These are phyloP conservation scores for Cephus pulcher DNA, from an alignment of 2,888 invertebrate species.

Conservation along the genomic window DNA sequence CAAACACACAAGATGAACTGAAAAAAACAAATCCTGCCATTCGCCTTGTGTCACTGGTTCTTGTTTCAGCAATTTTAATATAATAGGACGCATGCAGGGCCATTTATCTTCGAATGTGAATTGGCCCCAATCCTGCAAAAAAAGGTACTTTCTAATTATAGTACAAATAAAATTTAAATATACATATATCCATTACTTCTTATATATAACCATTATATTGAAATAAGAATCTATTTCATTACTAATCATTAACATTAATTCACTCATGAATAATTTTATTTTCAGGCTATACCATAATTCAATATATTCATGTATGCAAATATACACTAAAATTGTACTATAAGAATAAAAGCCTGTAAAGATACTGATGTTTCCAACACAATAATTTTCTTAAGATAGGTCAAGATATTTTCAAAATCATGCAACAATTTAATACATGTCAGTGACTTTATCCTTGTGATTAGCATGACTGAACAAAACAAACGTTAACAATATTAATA, in stretches of 20 bases:
- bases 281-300: neutral
- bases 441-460: neutral
- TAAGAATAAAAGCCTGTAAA: neutral
- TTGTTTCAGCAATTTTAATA: constrained; percentile 92
- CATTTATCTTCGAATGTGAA: constrained; percentile 95
- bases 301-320: neutral
- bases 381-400: neutral
- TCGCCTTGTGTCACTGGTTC: constrained; percentile 93
- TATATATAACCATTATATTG: neutral
- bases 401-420: neutral
- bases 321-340: neutral
- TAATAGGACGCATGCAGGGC: constrained; percentile 94
- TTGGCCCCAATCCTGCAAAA: constrained; percentile 80
- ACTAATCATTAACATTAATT: no score
- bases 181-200: neutral
- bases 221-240: neutral
- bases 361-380: neutral
- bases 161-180: neutral
- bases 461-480: neutral
- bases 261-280: neutral
- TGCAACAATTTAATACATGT: neutral
- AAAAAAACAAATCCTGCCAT: constrained; percentile 98
- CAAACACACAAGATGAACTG: constrained; percentile 94
- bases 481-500: neutral
- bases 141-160: neutral